phyloP scores from a whole-genome alignment of 2,113 vertebrate species.

The Eidolon helvum region DNA sequence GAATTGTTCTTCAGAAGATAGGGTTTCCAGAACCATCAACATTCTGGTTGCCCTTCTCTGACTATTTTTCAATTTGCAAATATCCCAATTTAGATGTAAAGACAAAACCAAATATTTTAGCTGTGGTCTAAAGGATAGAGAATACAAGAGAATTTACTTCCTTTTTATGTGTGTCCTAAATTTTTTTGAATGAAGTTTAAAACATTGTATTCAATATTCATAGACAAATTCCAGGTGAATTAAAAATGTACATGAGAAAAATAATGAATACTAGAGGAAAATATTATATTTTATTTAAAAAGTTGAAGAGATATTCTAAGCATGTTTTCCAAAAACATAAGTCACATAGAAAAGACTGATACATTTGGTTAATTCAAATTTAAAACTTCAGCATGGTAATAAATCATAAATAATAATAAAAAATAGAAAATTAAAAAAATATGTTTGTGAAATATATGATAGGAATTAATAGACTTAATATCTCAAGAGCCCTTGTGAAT shows the following conservation, averaged over 20 bases:
- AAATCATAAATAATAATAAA: not conserved
- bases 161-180: not conserved
- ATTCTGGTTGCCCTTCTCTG: not conserved
- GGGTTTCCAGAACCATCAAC: not conserved
- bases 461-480: not conserved
- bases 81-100: not conserved
- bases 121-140: not conserved
- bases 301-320: not conserved
- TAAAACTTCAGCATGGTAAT: not conserved
- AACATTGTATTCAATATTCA: not conserved
- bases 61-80: not conserved
- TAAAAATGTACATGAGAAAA: not conserved
- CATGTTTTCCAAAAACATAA: not conserved
- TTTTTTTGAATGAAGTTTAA: slow-evolving; percentile 16
- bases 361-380: not conserved
- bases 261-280: not conserved
- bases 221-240: not conserved
- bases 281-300: not conserved
- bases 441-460: not conserved
- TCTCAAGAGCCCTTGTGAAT: not conserved
- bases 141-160: not conserved
- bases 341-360: not conserved
- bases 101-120: not conserved
- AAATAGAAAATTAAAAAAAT: not conserved
- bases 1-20: not conserved